These are phyloP conservation scores for Lithobates pipiens DNA, from an alignment of 2,797 vertebrate species.

Conservation along the genomic window DNA sequence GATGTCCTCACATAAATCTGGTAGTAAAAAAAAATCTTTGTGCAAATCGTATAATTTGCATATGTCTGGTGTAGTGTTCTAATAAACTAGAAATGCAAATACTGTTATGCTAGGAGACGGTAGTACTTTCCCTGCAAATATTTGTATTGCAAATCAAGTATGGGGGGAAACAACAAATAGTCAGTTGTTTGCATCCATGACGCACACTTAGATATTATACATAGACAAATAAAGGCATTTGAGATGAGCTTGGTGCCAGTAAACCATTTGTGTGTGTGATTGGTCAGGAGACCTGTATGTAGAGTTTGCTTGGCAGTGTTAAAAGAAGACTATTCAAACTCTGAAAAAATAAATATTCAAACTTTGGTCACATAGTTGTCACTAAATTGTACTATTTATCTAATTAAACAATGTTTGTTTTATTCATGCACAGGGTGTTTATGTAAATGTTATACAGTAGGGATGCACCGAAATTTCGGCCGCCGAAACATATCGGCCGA, in stretches of 20 bases:
- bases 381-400: too few species aligned
- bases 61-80: not conserved
- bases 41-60: not conserved
- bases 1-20: too few species aligned
- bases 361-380: too few species aligned
- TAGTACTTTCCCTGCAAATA: conserved; percentile 13
- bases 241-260: not conserved
- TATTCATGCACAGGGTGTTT: too few species aligned
- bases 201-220: conserved; percentile 5
- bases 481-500: too few species aligned
- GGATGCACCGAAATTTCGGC: too few species aligned
- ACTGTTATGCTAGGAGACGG: not conserved
- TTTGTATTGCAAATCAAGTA: conserved; percentile 45
- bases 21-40: too few species aligned
- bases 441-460: too few species aligned
- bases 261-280: not conserved
- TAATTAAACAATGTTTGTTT: too few species aligned
- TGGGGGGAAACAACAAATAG: conserved; percentile 7
- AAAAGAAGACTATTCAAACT: too few species aligned
- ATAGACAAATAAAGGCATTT: not conserved
- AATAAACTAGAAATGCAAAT: not conserved
- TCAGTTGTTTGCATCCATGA: conserved; percentile 33
- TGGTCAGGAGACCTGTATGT: too few species aligned
- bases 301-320: not conserved
- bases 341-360: not conserved